These are phyloP conservation scores for Samia ricini DNA, from an alignment of 1,140 invertebrate genomes.

Conservation along the genomic window DNA sequence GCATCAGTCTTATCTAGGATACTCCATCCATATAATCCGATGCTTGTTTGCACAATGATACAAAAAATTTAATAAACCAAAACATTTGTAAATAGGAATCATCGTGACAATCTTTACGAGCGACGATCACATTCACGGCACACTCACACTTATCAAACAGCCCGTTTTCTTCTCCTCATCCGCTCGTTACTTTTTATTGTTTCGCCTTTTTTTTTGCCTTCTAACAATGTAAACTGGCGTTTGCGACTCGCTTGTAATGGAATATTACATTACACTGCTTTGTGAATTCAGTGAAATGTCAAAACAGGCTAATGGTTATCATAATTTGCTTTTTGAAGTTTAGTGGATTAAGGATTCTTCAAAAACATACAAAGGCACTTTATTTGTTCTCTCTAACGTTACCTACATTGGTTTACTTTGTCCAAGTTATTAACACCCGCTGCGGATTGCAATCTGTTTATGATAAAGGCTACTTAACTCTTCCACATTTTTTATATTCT, in stretches of 20 bases:
- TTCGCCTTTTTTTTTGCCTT: conserved; percentile 7
- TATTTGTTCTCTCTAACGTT: too few species aligned
- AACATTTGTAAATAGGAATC: neutral
- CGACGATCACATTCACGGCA: conserved; percentile 1
- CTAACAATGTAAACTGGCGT: conserved; percentile 3
- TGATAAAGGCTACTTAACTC: too few species aligned
- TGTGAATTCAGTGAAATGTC: neutral
- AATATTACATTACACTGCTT: conserved; percentile 7
- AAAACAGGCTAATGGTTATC: neutral
- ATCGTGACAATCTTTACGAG: conserved; percentile 1
- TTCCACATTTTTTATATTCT: too few species aligned
- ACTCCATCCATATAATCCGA: neutral
- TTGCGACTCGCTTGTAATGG: conserved; percentile 2
- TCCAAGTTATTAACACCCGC: too few species aligned
- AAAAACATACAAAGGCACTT: too few species aligned
- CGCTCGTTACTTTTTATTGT: conserved; percentile 13
- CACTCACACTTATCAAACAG: conserved; percentile 11
- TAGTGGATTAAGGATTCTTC: neutral
- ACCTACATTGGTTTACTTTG: too few species aligned
- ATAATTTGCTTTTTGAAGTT: neutral
- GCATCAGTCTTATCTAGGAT: neutral
- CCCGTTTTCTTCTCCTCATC: conserved; percentile 8
- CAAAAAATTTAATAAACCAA: neutral
- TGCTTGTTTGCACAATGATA: neutral
- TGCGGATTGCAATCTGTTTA: too few species aligned